Base-by-base conservation (phyloP, 1,140 invertebrate species). In the Tigriopus japonicus region DNA sequence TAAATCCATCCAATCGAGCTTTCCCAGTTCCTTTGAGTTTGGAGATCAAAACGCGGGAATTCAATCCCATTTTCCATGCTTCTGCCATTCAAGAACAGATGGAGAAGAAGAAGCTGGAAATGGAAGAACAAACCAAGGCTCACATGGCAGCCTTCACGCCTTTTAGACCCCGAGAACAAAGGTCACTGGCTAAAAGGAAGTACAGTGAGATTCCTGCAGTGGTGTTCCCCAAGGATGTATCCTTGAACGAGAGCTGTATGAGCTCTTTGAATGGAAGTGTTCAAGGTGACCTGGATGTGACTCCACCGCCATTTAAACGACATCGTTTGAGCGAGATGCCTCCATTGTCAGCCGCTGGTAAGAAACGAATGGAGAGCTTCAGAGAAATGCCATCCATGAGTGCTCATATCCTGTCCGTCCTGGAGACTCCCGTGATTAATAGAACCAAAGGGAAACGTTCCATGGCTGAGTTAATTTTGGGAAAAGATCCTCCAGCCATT, bases 121-220 rank as follows among this genome's bases (percentile, higher is more conserved):
- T 13, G 13, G 23, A 23, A n/a, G 15, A 35, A 42, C 17, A 23
- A 40, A 35, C 55, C 24, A 35, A 9, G 28, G 28, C 28, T 3
- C 21, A 40, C 35, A n/a, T 58, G 45, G 45, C 45, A 6, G n/a
- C 45, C 35, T 41, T 58, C 28, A 58, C 55, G 15, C 55, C 55
- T 6, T 58, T 58, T n/a, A 14, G 55, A 10, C 28, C 55, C 7
- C 35, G 41, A 23, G 55, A 15, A 13, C 55, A 58, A 41, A 1
- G 52, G 17, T 28, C 35, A 1, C n/a, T 54, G 21, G 52, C 21
- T 7, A 54, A 54, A 54, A 5, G 52, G 13, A 54, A 23, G 28
- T 42, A 41, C 28, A 17, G 35, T 42, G 55, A 42, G 35, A 41
- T 40, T 19, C n/a, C 13, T 15, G 40, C 14, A 6, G 23, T n/a